Base-by-base conservation (phyloP, 2,113 vertebrate species). In the Chlorodrepanis virens region DNA sequence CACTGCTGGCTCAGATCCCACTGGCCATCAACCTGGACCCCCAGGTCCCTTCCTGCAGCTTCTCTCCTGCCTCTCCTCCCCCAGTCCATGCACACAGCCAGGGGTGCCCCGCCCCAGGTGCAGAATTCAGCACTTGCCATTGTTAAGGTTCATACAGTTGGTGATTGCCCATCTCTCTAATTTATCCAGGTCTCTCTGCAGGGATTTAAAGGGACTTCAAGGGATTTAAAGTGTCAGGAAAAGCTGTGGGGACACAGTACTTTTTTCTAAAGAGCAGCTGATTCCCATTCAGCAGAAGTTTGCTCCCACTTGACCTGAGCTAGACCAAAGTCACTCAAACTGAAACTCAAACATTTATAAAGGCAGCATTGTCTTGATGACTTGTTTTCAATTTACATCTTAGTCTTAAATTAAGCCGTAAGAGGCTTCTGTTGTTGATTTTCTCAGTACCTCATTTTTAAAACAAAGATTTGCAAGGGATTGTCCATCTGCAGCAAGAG, bases 81-180 rank as follows among this genome's bases (percentile, higher is more conserved):
- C 47, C 47, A 45, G 28, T 39, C 23, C n/a, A 33, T 24, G 19
- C 19, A 33, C 28, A 87, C 23, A 53, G 39, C 23, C 39, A n/a
- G 23, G 47, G 28, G 8, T 70, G 63, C 23, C 39, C 22, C 19
- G 39, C 16, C 19, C 19, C 54, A 69, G 39, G 28, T 5, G n/a
- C 23, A 87, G 39, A 61, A 61, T 78, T 39, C 9, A 8, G 18
- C 64, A 39, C 47, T n/a, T 78, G 39, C 28, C 47, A n/a, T 61
- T 47, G 74, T n/a, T 78, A 13, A 45, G 27, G 12, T n/a, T 29
- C 0, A 0, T 20, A 19, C 12, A 14, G 42, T 12, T 80, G 86
- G 50, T 81, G 76, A 65, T 50, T 50, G 35, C 50, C 57, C 42
- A 65, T 27, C 31, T 49, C 42, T 79, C 67, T 72, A 57, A 81